Conservation (phyloP, 2,113 vertebrate species). For the Diphyllodes magnificus region DNA sequence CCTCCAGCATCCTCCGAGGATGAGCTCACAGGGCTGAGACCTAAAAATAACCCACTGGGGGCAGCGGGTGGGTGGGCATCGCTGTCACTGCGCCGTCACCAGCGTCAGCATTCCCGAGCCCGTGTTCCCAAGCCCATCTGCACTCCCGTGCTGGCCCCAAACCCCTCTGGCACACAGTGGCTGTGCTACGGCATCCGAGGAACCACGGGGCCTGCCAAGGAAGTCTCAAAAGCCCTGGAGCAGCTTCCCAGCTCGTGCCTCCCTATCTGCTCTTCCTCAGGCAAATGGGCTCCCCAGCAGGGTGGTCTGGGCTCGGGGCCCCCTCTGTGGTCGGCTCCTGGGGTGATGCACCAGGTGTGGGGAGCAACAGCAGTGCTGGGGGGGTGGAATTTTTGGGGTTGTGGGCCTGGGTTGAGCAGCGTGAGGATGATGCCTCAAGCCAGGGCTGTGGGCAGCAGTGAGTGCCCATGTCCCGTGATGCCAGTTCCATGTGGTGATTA, state of each 20-base stretch:
- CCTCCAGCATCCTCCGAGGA: not conserved
- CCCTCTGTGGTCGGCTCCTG: not conserved
- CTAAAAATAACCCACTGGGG: not conserved
- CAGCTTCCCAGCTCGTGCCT: not conserved
- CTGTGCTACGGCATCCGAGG: rapidly evolving
- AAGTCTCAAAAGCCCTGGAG: not conserved
- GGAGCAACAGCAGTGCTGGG: not conserved
- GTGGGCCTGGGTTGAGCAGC: not conserved
- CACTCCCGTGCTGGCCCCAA: rapidly evolving
- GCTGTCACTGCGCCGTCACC: not conserved
- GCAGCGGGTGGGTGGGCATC: not conserved
- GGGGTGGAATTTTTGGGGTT: rapidly evolving
- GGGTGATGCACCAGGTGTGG: not conserved
- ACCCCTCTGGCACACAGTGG: rapidly evolving
- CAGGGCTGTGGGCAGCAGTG: not conserved
- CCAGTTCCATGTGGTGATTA: not conserved
- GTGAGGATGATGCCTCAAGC: not conserved
- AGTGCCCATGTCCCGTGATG: not conserved
- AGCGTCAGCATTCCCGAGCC: not conserved
- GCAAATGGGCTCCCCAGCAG: not conserved
- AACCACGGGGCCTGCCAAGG: not conserved
- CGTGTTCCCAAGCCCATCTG: not conserved
- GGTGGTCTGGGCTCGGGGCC: not conserved
- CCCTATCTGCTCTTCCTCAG: not conserved
- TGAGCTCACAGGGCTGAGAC: not conserved